Base-by-base conservation (phyloP, 2,888 invertebrate genomes). In the Sclerodermus sp. region DNA sequence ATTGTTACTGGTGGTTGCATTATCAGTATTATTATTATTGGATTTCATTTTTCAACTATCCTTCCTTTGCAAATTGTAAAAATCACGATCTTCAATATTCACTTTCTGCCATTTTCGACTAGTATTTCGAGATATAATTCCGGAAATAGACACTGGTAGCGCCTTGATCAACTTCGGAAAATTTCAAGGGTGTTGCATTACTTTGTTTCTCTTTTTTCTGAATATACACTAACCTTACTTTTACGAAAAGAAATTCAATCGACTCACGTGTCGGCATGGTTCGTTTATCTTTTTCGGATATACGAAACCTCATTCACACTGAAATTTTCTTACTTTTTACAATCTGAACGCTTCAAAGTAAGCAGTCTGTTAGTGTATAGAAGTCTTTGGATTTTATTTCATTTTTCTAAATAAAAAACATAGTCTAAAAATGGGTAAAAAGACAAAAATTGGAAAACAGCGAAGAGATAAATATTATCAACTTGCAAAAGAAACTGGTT, bases 401-500 rank as follows among this genome's bases (percentile, higher is more conserved):
- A 30, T 30, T 30, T 9, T 9, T 30, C 30, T 30, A 30, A 6
- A 30, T n/a, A n/a, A n/a, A n/a, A n/a, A n/a, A n/a, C n/a, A n/a
- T n/a, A n/a, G n/a, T n/a, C n/a, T n/a, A n/a, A 85, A 80, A 79
- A 96, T 96, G 96, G 95, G 93, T 45, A 93, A 93, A 79, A 99
- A 98, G 79, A 82, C 86, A 10, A 98, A 98, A 88, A 85, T 93
- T 78, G 99, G 98, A 84, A 99, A 98, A 82, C 92, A 96, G 78
- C 87, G 99, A 42, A 93, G 91, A 80, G 99, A 99, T 86, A 98
- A 95, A 83, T 99, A 92, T 80, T 99, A 99, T 81, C 93, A 96
- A 73, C 83, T 99, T 68, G 98, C 99, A 9, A 99, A 99, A 80
- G 98, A 99, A 84, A 95, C 96, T 70, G 98, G 96, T 94, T 81